Percentiles rank a stretch among this genome's conserved stretches.
phyloP scores from a whole-genome alignment of 2,888 invertebrate species.

The Adineta ricciae region DNA sequence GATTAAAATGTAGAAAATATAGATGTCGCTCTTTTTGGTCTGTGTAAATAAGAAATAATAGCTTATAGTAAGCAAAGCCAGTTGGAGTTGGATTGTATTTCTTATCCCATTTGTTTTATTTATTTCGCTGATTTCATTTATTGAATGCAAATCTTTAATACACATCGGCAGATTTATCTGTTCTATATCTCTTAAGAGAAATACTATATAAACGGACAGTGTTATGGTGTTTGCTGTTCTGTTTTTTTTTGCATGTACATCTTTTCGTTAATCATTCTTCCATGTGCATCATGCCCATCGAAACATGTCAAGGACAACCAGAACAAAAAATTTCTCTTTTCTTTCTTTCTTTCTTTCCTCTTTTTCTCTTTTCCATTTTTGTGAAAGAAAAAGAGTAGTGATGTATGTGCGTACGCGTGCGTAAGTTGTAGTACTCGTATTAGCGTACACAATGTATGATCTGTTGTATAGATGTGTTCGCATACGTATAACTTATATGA shows the following conservation, averaged over 20 bases:
- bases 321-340: background rate
- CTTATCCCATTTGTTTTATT: background rate
- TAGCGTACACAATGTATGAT: background rate
- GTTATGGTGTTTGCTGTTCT: background rate
- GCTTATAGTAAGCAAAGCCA: no score
- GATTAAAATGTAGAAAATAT: background rate
- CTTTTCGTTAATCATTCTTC: background rate
- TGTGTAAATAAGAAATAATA: no score
- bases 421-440: background rate
- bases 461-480: background rate
- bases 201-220: background rate
- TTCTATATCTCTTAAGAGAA: background rate
- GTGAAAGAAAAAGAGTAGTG: background rate
- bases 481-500: background rate
- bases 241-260: background rate
- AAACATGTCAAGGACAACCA: background rate
- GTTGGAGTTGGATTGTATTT: background rate
- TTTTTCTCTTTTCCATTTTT: background rate
- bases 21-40: background rate
- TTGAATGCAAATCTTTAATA: no score
- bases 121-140: background rate
- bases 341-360: no score
- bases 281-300: background rate
- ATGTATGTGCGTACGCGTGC: background rate
- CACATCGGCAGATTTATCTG: background rate